Percentiles rank a stretch among this genome's conserved stretches.
Conservation (phyloP, 2,797 vertebrate species). For the Myoxocephalus aenaeus region DNA sequence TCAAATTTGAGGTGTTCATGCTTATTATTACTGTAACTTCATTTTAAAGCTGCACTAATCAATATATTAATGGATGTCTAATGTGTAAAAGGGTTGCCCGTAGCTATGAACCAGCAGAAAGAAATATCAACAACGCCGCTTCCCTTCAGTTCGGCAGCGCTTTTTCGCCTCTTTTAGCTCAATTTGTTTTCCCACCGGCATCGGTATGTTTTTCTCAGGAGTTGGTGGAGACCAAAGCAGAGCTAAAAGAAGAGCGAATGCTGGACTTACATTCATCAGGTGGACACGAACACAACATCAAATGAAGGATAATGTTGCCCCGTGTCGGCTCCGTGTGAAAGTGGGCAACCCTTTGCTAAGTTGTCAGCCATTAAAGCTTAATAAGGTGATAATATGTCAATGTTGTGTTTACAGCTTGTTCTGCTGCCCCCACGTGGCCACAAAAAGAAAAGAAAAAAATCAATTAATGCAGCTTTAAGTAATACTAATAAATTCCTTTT, state of each 20-base stretch:
- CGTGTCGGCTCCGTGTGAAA: background rate
- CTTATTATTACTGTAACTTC: slow-evolving; percentile 8
- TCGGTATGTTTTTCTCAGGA: slow-evolving; percentile 1
- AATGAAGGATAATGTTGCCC: background rate
- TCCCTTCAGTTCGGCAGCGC: slow-evolving; percentile 17
- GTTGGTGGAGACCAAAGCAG: slow-evolving; percentile 13
- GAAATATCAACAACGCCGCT: slow-evolving; percentile 6
- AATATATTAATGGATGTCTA: background rate
- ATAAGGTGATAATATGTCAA: background rate
- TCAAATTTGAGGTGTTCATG: slow-evolving; percentile 42
- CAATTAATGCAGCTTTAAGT: slow-evolving; percentile 33
- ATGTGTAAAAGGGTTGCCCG: background rate
- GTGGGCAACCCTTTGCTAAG: background rate
- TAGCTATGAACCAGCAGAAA: background rate
- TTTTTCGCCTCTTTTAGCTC: slow-evolving; percentile 16
- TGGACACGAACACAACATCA: background rate
- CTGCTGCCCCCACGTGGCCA: slow-evolving; percentile 6
- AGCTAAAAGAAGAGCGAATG: background rate
- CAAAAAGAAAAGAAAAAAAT: background rate
- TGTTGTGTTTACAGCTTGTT: background rate
- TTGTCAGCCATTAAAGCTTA: background rate
- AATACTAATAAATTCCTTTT: background rate
- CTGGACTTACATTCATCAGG: slow-evolving; percentile 1
- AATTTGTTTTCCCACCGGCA: background rate
- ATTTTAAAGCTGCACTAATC: slow-evolving; percentile 58